phyloP scores from a whole-genome alignment of 2,888 invertebrate genomes.

The Gasteruption jaculator region DNA sequence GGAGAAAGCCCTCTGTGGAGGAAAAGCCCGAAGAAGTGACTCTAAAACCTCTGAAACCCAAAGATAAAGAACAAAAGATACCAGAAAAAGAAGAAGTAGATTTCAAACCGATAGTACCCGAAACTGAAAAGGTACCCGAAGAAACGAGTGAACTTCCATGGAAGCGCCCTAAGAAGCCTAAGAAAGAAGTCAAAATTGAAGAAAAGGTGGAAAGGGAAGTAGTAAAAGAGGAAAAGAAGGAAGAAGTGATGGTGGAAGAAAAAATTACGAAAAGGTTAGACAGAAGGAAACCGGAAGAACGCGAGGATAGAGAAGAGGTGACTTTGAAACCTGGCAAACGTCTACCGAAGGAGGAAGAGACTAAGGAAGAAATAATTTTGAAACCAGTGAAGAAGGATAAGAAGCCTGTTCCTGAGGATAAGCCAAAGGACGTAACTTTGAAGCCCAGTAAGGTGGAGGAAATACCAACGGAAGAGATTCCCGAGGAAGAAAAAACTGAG shows the following conservation, averaged over 20 bases:
- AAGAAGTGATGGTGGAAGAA: slow-evolving; percentile 34
- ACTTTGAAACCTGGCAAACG: slow-evolving; percentile 38
- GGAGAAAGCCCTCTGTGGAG: too few relatives aligned
- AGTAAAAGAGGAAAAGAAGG: slow-evolving; percentile 24
- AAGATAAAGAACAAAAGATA: slow-evolving; percentile 12
- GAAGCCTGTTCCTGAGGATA: too few relatives aligned
- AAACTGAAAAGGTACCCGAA: slow-evolving; percentile 41
- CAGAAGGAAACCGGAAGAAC: slow-evolving; percentile 44
- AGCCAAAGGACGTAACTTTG: slow-evolving; percentile 29
- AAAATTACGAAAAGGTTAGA: slow-evolving; percentile 36
- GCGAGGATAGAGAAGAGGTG: slow-evolving; percentile 33
- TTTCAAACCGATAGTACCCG: slow-evolving; percentile 1
- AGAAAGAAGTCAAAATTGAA: slow-evolving; percentile 23
- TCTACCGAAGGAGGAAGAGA: slow-evolving; percentile 30
- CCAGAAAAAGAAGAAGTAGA: slow-evolving; percentile 22
- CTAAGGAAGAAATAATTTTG: slow-evolving; percentile 32
- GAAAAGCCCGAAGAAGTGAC: slow-evolving; percentile 21
- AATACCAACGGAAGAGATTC: slow-evolving; percentile 23
- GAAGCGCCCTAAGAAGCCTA: slow-evolving; percentile 23
- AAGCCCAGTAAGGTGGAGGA: slow-evolving; percentile 20
- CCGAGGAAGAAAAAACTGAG: slow-evolving; percentile 27
- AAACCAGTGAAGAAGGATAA: slow-evolving; percentile 39
- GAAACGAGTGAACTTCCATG: slow-evolving; percentile 26
- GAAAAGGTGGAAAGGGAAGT: slow-evolving; percentile 18
- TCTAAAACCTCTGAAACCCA: slow-evolving; percentile 13